These are phyloP conservation scores for Sinopyrophorus schimmeli DNA, from an alignment of 2,888 invertebrate species.

Conservation along the genomic window DNA sequence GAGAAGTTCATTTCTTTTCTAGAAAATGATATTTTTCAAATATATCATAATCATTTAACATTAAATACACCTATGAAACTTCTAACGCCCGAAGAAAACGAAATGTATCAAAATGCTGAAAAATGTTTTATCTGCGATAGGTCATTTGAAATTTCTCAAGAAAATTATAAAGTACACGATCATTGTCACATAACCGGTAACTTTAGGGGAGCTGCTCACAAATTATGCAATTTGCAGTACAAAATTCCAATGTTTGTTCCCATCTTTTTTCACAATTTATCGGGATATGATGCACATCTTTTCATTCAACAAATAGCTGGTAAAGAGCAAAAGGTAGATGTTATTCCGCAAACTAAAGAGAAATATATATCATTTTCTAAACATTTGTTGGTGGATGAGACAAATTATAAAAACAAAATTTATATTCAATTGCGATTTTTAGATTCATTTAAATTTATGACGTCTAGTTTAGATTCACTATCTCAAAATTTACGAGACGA, in stretches of 20 bases:
- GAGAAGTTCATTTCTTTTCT: no score
- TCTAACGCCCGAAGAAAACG: no score
- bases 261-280: slow-evolving; percentile 38
- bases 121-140: slow-evolving; percentile 20
- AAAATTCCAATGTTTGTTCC: slow-evolving; percentile 30
- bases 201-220: not conserved
- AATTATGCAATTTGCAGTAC: not conserved
- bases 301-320: not conserved
- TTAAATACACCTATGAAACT: no score
- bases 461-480: slow-evolving; percentile 32
- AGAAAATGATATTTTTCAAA: no score
- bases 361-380: not conserved
- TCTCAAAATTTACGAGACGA: not conserved
- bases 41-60: no score
- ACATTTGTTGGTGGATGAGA: not conserved
- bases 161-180: slow-evolving; percentile 31
- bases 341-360: not conserved
- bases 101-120: no score
- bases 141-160: slow-evolving; percentile 3
- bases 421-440: not conserved
- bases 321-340: not conserved
- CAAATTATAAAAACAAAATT: not conserved
- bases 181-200: slow-evolving; percentile 37
- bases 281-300: slow-evolving; percentile 1
- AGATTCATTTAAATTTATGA: slow-evolving; percentile 1